phyloP scores from a whole-genome alignment of 2,797 vertebrate species.

The Falco cherrug region DNA sequence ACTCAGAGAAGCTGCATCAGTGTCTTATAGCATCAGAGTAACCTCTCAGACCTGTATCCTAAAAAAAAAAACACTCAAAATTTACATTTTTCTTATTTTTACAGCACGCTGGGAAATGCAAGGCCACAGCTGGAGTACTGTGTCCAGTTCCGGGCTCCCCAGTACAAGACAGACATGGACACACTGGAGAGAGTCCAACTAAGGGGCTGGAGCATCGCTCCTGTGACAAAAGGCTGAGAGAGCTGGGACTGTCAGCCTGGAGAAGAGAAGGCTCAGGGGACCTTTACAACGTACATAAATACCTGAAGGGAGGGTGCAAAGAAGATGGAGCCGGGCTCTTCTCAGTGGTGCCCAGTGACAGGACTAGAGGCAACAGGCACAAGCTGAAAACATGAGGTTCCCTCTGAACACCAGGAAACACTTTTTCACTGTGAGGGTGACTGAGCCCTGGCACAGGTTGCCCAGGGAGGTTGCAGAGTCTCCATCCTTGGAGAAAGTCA shows the following conservation, averaged over 20 bases:
- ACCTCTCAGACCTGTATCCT: background rate
- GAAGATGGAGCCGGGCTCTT: background rate
- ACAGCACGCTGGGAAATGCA: background rate
- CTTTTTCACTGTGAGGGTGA: background rate
- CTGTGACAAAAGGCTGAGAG: background rate
- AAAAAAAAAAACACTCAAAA: background rate
- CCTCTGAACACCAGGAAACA: background rate
- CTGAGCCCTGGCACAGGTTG: background rate
- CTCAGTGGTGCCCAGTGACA: background rate
- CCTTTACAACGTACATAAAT: background rate
- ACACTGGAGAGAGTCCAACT: background rate
- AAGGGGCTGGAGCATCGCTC: background rate
- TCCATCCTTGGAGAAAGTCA: background rate
- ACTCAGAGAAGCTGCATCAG: background rate
- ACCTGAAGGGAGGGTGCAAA: background rate
- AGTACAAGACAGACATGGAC: background rate
- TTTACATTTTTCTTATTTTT: background rate
- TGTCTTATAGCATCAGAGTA: background rate
- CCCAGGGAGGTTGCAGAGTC: background rate
- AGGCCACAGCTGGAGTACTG: background rate
- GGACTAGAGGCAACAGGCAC: fast-evolving
- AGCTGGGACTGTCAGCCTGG: background rate
- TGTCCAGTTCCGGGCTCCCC: background rate
- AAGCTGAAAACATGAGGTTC: background rate
- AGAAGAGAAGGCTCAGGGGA: background rate